Evolutionary conservation across 2,888 invertebrate genomes (phyloP), one percentile per base, ranked within the genome.

Genomic region (Cyrtodaria siliqua): DNA sequence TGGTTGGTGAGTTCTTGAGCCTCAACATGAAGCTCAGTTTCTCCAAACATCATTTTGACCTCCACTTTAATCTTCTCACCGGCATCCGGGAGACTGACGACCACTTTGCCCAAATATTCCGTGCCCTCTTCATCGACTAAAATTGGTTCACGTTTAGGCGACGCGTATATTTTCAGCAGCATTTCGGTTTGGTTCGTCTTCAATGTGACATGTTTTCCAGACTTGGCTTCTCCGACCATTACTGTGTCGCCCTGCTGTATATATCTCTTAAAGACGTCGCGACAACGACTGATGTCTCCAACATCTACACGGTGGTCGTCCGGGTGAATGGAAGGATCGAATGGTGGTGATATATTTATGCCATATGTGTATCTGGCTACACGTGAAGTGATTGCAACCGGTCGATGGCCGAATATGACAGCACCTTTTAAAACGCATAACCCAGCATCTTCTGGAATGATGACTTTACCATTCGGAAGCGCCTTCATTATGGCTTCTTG

Each of bases 401-500:
- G 20, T 4, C 44, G 20, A 20, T 44, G 44, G 16, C 44, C 44
- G 20, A 18, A 44, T 18, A 44, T 44, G 9, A 44, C 44, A 20
- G 44, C 44, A 4, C 44, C 44, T 44, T 44, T 44, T 6, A 52
- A 16, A 23, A 52, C 52, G 3, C 20, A 4, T 23, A 52, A 18
- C 4, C 24, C 52, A 18, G 52, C n/a, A 4, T 24, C 52, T 3
- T 52, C 52, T 20, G 52, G 52, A 52, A 52, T 52, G 20, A 52
- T 52, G 23, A 52, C 8, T 52, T 52, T 52, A 23, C 24, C 24
- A 6, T 52, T 52, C 23, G 52, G 52, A 9, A 52, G 16, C 4
- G 52, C 52, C 23, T 52, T 52, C 14, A 52, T 52, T 2, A 52
- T 20, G 6, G 52, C 52, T 20, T 52, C 52, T 52, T 52, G 52